Evolutionary conservation across 2,888 invertebrate species (phyloP), one percentile per base, ranked within the genome.

Genomic region (Resseliella maxima): DNA sequence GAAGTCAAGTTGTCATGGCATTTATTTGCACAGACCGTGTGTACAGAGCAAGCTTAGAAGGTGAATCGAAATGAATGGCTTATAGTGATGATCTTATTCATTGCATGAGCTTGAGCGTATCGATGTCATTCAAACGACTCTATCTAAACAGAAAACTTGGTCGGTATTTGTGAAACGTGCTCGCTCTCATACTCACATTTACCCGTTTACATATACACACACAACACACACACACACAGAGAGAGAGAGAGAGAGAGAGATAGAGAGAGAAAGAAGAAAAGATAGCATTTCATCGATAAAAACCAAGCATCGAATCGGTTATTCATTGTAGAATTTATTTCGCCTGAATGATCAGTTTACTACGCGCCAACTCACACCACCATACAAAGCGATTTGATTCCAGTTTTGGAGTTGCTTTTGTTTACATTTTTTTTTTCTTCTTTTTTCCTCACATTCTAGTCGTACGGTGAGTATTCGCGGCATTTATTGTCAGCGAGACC

Each of bases 321-420:
- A 24, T 72, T 72, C 35, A 72, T 72, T 31, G 72, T 72, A 15
- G 35, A 27, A 72, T 35, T 72, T 12, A 31, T 31, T 72, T 72
- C 31, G 72, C 36, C 8, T 83, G 83, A 83, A 83, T 83, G 83
- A 83, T 83, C 38, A 38, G 38, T 83, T 36, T 83, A 83, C 36
- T 83, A 38, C 83, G 83, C 38, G 36, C 83, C 38, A 38, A 83
- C 38, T 38, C 83, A 83, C 31, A 83, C 83, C 83, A 83, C 38
- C 36, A 38, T 8, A 83, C 24, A 3, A 38, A 24, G 38, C 83
- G 1, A 72, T 15, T 38, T 24, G 5, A 83, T 83, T 83, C 83
- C 83, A 83, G 83, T 83, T 83, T 83, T 83, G 38, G 83, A 38
- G 38, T n/a, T 24, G 83, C n/a, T 83, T 83, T 83, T 83, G 83